These are phyloP conservation scores for Etheostoma cragini DNA, from an alignment of 2,113 vertebrate genomes.

Conservation along the genomic window DNA sequence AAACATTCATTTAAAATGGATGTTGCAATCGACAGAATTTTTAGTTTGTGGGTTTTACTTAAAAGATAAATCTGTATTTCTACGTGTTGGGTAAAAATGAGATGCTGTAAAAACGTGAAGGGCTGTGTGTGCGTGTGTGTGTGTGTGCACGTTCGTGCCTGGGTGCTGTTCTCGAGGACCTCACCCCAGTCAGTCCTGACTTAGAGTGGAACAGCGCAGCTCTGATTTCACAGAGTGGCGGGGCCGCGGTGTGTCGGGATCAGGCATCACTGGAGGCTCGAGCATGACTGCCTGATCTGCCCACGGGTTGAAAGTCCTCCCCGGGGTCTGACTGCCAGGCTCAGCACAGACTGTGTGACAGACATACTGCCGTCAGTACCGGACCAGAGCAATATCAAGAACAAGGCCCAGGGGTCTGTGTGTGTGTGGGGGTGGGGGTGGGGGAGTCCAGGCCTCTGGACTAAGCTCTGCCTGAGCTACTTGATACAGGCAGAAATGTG, in stretches of 20 bases:
- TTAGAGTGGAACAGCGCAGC: conserved; percentile 38
- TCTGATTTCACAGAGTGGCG: conserved; percentile 59
- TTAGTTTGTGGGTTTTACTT: neutral
- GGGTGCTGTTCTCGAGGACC: neutral
- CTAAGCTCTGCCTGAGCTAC: conserved; percentile 48
- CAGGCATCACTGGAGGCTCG: conserved; percentile 56
- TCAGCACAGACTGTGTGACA: conserved; percentile 62
- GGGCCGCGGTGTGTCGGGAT: conserved; percentile 51
- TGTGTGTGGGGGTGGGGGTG: neutral
- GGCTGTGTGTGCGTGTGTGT: conserved; percentile 10
- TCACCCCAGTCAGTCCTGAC: conserved; percentile 8
- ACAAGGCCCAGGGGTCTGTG: conserved; percentile 43
- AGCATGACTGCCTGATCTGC: conserved; percentile 52
- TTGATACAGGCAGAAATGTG: conserved; percentile 63
- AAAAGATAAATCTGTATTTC: neutral
- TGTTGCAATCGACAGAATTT: neutral
- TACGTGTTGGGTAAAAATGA: neutral
- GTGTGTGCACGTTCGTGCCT: neutral
- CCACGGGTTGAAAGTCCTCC: conserved; percentile 48
- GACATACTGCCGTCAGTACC: conserved; percentile 56
- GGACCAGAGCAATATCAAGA: conserved; percentile 33
- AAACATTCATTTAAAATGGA: conserved; percentile 2
- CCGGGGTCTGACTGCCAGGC: conserved; percentile 61
- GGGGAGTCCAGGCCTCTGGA: too few relatives aligned
- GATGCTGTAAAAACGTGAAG: neutral